Percentiles rank a stretch among this genome's conserved stretches.
Evolutionary conservation across 2,113 vertebrate species (phyloP).

Genomic region (Ivindomyrus marchei): DNA sequence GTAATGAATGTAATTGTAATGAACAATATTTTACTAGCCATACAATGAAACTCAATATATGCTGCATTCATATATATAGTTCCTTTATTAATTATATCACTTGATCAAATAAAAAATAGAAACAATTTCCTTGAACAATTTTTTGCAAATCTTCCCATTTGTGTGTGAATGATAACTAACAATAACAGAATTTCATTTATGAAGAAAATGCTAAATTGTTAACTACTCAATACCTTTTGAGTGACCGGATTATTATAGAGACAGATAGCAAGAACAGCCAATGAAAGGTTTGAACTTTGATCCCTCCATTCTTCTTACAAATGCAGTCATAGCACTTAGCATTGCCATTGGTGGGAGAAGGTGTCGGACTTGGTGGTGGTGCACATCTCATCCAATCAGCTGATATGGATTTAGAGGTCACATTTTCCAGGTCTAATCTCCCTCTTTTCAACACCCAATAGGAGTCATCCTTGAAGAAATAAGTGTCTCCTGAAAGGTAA

Average conservation of each 20-base stretch:
- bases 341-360: neutral
- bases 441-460: conserved; percentile 61
- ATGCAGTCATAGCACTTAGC: conserved; percentile 4
- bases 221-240: neutral
- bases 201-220: neutral
- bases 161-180: neutral
- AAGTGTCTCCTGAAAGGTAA: conserved; percentile 48
- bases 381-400: conserved; percentile 59
- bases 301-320: neutral
- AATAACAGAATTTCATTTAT: neutral
- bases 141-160: neutral
- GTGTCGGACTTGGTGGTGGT: neutral
- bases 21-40: neutral
- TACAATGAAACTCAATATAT: neutral
- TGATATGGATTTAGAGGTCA: conserved; percentile 46
- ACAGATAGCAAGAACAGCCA: neutral
- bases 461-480: conserved; percentile 60
- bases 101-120: neutral
- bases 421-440: conserved; percentile 40
- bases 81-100: neutral
- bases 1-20: neutral
- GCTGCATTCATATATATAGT: neutral
- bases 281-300: neutral
- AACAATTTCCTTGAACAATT: neutral
- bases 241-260: neutral